phyloP scores from a whole-genome alignment of 1,140 invertebrate genomes.

The Pseudoatta argentina region DNA sequence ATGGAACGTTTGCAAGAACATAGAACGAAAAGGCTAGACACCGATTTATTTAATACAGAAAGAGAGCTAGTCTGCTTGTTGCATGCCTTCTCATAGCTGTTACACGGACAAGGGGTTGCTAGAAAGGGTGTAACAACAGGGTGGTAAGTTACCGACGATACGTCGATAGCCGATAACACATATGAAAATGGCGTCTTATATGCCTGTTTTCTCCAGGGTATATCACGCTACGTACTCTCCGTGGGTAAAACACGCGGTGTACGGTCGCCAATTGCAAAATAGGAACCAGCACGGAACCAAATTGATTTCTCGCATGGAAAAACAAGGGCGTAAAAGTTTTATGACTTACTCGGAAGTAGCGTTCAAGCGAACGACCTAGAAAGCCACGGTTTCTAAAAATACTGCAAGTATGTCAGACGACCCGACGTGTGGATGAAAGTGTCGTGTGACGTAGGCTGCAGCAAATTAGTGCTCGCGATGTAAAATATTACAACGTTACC shows the following conservation, averaged over 20 bases:
- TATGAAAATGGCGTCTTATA: slow-evolving; percentile 57
- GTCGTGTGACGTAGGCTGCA: slow-evolving; percentile 45
- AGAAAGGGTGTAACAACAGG: slow-evolving; percentile 26
- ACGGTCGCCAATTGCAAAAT: slow-evolving; percentile 40
- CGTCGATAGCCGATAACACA: slow-evolving; percentile 71
- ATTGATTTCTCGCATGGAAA: slow-evolving; percentile 69
- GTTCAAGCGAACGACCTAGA: slow-evolving; percentile 59
- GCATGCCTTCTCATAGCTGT: slow-evolving; percentile 49
- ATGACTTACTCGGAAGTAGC: slow-evolving; percentile 47
- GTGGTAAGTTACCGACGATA: slow-evolving; percentile 72
- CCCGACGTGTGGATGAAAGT: slow-evolving; percentile 44
- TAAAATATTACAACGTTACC: slow-evolving; percentile 35
- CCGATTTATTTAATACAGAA: slow-evolving; percentile 26
- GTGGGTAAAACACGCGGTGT: slow-evolving; percentile 64
- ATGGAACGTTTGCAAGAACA: slow-evolving; percentile 41
- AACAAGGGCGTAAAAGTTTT: slow-evolving; percentile 35
- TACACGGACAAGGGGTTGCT: slow-evolving; percentile 44
- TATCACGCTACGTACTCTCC: slow-evolving; percentile 42
- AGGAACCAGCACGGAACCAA: slow-evolving; percentile 36
- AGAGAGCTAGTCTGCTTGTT: slow-evolving; percentile 25
- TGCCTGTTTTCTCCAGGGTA: slow-evolving; percentile 39
- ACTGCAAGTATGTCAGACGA: slow-evolving; percentile 59
- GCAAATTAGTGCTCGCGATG: slow-evolving; percentile 51
- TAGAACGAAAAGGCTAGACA: slow-evolving; percentile 42
- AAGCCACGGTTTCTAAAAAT: slow-evolving; percentile 64